Evolutionary conservation across 2,113 vertebrate species (phyloP).

Genomic region (Phycodurus eques): DNA sequence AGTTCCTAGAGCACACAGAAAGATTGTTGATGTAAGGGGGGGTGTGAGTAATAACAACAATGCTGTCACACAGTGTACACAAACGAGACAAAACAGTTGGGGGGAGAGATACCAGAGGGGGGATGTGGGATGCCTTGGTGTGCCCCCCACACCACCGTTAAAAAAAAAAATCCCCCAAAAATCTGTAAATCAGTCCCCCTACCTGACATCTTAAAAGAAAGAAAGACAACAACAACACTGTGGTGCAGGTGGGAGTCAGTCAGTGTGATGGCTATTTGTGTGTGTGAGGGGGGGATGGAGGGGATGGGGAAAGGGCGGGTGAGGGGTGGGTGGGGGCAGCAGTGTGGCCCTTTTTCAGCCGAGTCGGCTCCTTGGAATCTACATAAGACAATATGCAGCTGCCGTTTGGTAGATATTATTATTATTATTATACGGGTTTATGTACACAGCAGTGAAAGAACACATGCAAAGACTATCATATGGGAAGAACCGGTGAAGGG

Average conservation of each 20-base stretch:
- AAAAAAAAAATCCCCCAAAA: constrained; percentile 45
- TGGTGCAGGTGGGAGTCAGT: constrained; percentile 56
- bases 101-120: constrained; percentile 29
- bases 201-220: constrained; percentile 58
- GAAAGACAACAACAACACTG: constrained; percentile 54
- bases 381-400: constrained; percentile 78
- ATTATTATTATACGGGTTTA: constrained; percentile 59
- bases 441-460: constrained; percentile 77
- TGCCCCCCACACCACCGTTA: constrained; percentile 57
- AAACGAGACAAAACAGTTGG: constrained; percentile 63
- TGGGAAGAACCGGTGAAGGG: constrained; percentile 37
- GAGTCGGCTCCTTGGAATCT: constrained; percentile 70
- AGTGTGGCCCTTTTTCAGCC: constrained; percentile 64
- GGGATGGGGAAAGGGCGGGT: constrained; percentile 33
- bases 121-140: constrained; percentile 60
- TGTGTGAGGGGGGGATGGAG: constrained; percentile 63
- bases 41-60: constrained; percentile 61
- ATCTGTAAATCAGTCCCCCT: constrained; percentile 34
- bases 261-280: constrained; percentile 58
- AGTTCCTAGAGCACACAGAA: constrained; percentile 79
- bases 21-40: constrained; percentile 56
- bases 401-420: constrained; percentile 69
- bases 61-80: constrained; percentile 74
- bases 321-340: constrained; percentile 39
- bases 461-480: constrained; percentile 79